Percentiles rank a stretch among this genome's conserved stretches.
Evolutionary conservation across 2,797 vertebrate species (phyloP).

Genomic region (Micrastur ruficollis): DNA sequence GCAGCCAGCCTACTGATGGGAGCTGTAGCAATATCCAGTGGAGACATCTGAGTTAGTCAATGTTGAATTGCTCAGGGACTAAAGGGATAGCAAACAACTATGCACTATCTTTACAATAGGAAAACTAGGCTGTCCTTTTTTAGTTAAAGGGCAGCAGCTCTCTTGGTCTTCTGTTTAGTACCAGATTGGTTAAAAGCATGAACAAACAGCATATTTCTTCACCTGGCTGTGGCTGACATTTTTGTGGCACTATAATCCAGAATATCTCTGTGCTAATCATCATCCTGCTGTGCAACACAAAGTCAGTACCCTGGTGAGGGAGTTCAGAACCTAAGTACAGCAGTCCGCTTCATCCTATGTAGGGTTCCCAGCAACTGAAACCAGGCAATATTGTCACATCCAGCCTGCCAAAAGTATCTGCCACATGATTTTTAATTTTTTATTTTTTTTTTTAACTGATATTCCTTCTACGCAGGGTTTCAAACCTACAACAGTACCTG

Average conservation of each 20-base stretch:
- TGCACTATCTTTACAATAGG: not conserved
- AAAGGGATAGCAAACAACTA: not conserved
- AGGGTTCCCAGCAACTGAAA: not conserved
- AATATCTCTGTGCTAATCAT: not conserved
- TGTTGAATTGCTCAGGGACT: not conserved
- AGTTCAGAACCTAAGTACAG: not conserved
- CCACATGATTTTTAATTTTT: not conserved
- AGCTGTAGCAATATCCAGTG: not conserved
- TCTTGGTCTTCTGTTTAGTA: not conserved
- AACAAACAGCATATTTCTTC: not conserved
- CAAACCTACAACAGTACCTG: not conserved
- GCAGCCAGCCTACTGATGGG: not conserved
- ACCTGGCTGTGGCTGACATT: not conserved
- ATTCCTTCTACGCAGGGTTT: not conserved
- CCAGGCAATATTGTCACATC: not conserved
- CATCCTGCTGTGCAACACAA: not conserved
- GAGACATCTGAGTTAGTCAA: not conserved
- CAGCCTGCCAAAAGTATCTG: not conserved
- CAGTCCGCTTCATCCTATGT: not conserved
- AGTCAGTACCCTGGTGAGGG: not conserved
- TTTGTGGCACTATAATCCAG: not conserved
- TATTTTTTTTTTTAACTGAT: not conserved
- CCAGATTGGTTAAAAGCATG: not conserved
- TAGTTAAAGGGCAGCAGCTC: not conserved
- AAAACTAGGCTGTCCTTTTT: not conserved